Percentiles rank a stretch among this genome's conserved stretches.
These are phyloP conservation scores for Quadriops clusia DNA, from an alignment of 2,888 invertebrate genomes.

Conservation along the genomic window DNA sequence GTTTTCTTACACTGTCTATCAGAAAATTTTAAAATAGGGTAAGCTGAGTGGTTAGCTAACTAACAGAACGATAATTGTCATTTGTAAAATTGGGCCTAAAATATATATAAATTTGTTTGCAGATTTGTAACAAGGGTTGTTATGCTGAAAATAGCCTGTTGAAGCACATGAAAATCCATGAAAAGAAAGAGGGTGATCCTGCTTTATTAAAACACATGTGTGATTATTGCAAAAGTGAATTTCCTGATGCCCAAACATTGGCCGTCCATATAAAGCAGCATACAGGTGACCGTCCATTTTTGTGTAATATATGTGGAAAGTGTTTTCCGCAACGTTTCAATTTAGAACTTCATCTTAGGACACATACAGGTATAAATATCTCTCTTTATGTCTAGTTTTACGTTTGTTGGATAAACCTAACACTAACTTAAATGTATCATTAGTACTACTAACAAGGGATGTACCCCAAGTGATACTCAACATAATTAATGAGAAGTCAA, in stretches of 20 bases:
- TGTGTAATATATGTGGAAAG: slow-evolving; percentile 36
- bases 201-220: slow-evolving; percentile 36
- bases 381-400: too few species aligned
- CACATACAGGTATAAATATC: slow-evolving; percentile 37
- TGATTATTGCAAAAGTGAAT: slow-evolving; percentile 37
- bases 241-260: slow-evolving; percentile 30
- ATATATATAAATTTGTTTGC: too few species aligned
- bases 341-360: slow-evolving; percentile 34
- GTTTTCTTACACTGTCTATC: too few species aligned
- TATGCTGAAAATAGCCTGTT: slow-evolving; percentile 37
- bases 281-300: slow-evolving; percentile 35
- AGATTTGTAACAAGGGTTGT: slow-evolving; percentile 34
- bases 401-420: too few species aligned
- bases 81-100: too few species aligned
- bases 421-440: too few species aligned
- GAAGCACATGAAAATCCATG: slow-evolving; percentile 39
- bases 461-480: too few species aligned
- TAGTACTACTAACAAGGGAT: too few species aligned
- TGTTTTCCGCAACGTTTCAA: slow-evolving; percentile 37
- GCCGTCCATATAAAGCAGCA: slow-evolving; percentile 37
- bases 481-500: too few species aligned
- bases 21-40: too few species aligned
- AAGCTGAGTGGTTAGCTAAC: too few species aligned
- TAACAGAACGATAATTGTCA: too few species aligned
- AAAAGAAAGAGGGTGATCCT: slow-evolving; percentile 37